These are phyloP conservation scores for Ectobius pallidus DNA, from an alignment of 2,888 invertebrate genomes.

Conservation along the genomic window DNA sequence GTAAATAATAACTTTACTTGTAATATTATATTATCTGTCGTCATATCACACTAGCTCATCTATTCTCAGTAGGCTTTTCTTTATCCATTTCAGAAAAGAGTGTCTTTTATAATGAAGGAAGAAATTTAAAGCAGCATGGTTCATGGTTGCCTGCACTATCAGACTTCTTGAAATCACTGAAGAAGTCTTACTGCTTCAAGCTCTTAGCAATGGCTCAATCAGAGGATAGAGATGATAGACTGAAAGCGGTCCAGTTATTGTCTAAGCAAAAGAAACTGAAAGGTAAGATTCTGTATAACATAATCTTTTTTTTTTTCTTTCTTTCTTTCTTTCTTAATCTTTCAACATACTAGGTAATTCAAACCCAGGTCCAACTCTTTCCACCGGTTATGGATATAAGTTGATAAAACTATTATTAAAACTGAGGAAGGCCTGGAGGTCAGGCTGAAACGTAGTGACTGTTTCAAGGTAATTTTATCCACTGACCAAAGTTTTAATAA, in stretches of 20 bases:
- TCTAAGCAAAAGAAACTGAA: conserved; percentile 70
- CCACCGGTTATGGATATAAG: too few relatives aligned
- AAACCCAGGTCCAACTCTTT: too few relatives aligned
- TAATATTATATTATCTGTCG: too few relatives aligned
- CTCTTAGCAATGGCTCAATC: conserved; percentile 69
- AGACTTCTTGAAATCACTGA: conserved; percentile 67
- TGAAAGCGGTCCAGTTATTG: conserved; percentile 68
- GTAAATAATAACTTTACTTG: too few relatives aligned
- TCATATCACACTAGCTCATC: too few relatives aligned
- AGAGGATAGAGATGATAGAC: conserved; percentile 66
- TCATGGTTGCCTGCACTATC: conserved; percentile 22
- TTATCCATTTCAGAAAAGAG: conserved; percentile 12
- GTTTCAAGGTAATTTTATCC: too few relatives aligned
- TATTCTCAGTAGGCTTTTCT: not conserved
- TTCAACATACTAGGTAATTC: too few relatives aligned
- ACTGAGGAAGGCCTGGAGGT: too few relatives aligned
- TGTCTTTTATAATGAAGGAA: not conserved
- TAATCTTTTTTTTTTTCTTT: not conserved
- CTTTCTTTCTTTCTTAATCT: too few relatives aligned
- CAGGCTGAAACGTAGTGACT: too few relatives aligned
- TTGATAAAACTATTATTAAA: too few relatives aligned
- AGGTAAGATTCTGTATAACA: conserved; percentile 51
- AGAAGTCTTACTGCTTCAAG: conserved; percentile 69
- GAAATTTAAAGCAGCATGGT: conserved; percentile 7
- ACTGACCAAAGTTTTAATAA: too few relatives aligned